Conservation (phyloP, 2,888 invertebrate species). For the Dasypolia templi region DNA sequence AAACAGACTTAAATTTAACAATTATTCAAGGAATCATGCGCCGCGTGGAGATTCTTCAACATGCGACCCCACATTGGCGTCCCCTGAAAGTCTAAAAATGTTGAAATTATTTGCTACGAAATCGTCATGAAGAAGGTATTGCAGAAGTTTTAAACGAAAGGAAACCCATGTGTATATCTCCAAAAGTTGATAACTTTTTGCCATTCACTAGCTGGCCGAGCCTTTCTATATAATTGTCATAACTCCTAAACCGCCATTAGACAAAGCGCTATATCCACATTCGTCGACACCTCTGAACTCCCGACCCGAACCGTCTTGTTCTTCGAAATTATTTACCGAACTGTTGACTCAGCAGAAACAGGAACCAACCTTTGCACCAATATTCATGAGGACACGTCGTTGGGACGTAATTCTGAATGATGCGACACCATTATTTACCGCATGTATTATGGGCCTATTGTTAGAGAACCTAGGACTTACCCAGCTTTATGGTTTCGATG, state of each 20-base stretch:
- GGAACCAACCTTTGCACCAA: conserved; percentile 45
- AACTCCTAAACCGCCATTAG: too few species aligned
- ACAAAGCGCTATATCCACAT: neutral
- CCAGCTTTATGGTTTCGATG: neutral
- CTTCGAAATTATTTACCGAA: conserved; percentile 41
- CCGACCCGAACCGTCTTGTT: conserved; percentile 14
- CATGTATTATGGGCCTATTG: neutral
- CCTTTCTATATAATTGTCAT: neutral
- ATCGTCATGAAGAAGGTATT: too few species aligned
- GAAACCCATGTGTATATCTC: too few species aligned
- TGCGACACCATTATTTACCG: conserved; percentile 20
- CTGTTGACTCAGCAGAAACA: conserved; percentile 38
- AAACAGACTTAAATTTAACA: too few species aligned
- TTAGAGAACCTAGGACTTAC: neutral
- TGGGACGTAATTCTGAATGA: conserved; percentile 17
- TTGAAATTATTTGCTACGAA: conserved; percentile 13
- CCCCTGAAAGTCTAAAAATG: conserved; percentile 17
- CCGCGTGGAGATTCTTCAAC: too few species aligned
- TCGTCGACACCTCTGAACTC: neutral
- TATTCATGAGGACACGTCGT: conserved; percentile 44
- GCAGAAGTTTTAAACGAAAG: too few species aligned
- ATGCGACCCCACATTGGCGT: neutral
- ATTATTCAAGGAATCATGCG: too few species aligned
- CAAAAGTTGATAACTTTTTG: too few species aligned
- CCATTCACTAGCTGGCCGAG: neutral